Conservation (phyloP, 2,113 vertebrate species). For the Terrapene triunguis region DNA sequence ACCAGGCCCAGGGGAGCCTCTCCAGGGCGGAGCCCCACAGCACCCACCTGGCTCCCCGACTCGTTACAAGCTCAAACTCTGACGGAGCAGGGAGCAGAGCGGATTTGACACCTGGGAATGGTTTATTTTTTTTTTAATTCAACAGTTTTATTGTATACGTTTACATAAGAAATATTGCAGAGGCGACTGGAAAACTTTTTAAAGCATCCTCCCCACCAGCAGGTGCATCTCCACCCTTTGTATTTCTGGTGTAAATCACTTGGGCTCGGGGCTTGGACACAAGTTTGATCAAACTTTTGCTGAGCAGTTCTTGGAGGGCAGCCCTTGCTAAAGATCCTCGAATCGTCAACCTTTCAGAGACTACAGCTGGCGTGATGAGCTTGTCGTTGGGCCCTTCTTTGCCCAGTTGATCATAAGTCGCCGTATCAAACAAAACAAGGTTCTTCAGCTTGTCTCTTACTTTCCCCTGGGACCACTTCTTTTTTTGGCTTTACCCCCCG, state of each 20-base stretch:
- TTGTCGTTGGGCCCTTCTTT: slow-evolving; percentile 99
- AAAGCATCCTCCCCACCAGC: slow-evolving; percentile 87
- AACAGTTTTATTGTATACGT: slow-evolving; percentile 75
- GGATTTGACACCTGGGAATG: no score
- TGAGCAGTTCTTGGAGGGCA: slow-evolving; percentile 87
- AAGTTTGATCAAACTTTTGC: slow-evolving; percentile 95
- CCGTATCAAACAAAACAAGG: slow-evolving; percentile 96
- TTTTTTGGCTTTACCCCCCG: slow-evolving; percentile 98
- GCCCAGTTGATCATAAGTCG: slow-evolving; percentile 96
- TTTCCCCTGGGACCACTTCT: slow-evolving; percentile 99
- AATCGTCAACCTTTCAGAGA: slow-evolving; percentile 97
- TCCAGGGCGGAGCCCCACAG: no score
- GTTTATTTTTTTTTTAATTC: not conserved
- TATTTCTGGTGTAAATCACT: slow-evolving; percentile 97
- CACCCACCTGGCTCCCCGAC: no score
- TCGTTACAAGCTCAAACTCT: no score
- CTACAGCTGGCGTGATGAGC: slow-evolving; percentile 96
- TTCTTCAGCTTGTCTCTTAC: slow-evolving; percentile 99
- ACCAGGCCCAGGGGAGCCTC: no score
- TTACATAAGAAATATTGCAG: not conserved
- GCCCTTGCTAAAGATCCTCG: slow-evolving; percentile 90
- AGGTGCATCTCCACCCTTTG: slow-evolving; percentile 92
- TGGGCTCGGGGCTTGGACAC: slow-evolving; percentile 98
- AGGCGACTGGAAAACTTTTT: slow-evolving; percentile 75
- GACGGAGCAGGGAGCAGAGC: no score